Percentiles rank a stretch among this genome's conserved stretches.
phyloP scores from a whole-genome alignment of 2,888 invertebrate species.

The Patella pellucida region DNA sequence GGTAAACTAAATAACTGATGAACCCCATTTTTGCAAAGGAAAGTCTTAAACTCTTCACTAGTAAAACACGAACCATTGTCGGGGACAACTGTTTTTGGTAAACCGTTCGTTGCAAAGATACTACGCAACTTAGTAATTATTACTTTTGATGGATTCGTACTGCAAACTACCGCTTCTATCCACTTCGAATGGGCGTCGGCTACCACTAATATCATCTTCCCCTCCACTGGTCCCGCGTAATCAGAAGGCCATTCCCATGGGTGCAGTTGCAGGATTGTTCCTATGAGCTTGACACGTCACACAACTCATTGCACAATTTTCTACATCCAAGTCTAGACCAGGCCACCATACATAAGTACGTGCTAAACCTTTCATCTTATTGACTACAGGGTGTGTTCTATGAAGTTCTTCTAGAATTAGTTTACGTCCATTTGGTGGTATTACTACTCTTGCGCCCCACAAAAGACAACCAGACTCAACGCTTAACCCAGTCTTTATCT shows the following conservation, averaged over 20 bases:
- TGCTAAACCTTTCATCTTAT: constrained; percentile 54
- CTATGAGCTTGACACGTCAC: constrained; percentile 27
- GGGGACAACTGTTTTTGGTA: neutral
- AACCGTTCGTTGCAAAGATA: neutral
- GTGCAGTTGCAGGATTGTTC: constrained; percentile 35
- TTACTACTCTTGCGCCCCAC: constrained; percentile 38
- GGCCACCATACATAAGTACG: constrained; percentile 56
- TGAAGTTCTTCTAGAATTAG: constrained; percentile 47
- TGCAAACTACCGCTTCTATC: too few relatives aligned
- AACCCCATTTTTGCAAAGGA: neutral
- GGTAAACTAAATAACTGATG: neutral
- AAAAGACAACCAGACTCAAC: constrained; percentile 47
- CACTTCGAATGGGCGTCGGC: too few relatives aligned
- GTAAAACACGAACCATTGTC: constrained; percentile 6
- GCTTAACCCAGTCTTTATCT: constrained; percentile 33
- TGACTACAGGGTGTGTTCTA: constrained; percentile 50
- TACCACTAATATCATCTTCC: too few relatives aligned
- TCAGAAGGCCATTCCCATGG: constrained; percentile 58
- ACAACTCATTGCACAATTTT: constrained; percentile 39
- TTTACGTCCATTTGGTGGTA: constrained; percentile 29
- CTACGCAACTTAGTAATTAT: neutral
- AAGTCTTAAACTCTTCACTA: constrained; percentile 2
- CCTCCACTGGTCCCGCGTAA: neutral
- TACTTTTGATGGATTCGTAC: too few relatives aligned
- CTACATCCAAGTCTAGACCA: constrained; percentile 38